These are phyloP conservation scores for Lasioglossum leucozonium DNA, from an alignment of 2,888 invertebrate species.

Conservation along the genomic window DNA sequence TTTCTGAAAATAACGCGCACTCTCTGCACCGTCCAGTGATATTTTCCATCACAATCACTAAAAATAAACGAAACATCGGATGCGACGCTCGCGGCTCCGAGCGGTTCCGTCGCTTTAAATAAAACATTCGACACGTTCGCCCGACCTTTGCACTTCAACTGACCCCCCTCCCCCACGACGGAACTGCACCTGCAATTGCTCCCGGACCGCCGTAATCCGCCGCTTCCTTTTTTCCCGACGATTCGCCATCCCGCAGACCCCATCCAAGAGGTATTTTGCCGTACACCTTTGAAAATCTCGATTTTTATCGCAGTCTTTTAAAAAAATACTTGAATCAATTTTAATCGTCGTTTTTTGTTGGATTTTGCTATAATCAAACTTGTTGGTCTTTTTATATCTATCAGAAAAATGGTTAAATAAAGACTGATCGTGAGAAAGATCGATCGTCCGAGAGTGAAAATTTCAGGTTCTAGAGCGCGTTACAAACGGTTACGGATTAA, in stretches of 20 bases:
- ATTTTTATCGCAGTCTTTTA: background rate
- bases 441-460: background rate
- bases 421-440: background rate
- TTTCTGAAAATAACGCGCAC: slow-evolving; percentile 57
- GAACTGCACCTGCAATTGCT: background rate
- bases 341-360: no score
- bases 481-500: background rate
- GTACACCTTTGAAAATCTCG: background rate
- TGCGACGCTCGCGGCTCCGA: background rate
- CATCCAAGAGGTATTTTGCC: background rate
- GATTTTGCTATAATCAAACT: no score
- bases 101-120: slow-evolving; percentile 28
- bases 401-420: background rate
- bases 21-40: slow-evolving; percentile 16
- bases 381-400: no score
- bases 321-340: no score
- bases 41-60: slow-evolving; percentile 39
- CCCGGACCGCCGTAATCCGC: background rate
- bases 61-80: slow-evolving; percentile 50
- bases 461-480: background rate
- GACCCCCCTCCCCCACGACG: background rate
- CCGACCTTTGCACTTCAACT: slow-evolving; percentile 3
- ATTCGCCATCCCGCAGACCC: background rate
- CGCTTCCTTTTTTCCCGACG: background rate
- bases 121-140: slow-evolving; percentile 18